Evolutionary conservation across 30 jellyfish, hydroid and myxozoan species (phyloP).

Genomic region (Haliclystus octoradiatus): DNA sequence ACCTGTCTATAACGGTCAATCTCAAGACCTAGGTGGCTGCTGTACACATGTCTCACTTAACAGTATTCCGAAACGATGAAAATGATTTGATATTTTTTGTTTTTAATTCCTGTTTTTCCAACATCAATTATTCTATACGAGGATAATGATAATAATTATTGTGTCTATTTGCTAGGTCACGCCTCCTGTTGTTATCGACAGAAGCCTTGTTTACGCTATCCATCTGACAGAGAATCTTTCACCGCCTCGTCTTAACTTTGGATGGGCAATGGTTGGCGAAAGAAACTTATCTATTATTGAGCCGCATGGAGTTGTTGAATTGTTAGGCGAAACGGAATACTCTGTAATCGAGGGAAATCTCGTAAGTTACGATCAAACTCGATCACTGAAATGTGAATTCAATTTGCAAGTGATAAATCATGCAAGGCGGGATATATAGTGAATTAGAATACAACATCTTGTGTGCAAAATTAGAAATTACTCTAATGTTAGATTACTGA

Average conservation of each 20-base stretch:
- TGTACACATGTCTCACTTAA: slow-evolving; percentile 11
- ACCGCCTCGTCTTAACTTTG: slow-evolving; percentile 48
- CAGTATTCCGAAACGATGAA: slow-evolving; percentile 6
- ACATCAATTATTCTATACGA: too few species aligned
- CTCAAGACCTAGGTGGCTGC: too few species aligned
- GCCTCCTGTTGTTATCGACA: background rate
- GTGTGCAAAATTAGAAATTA: too few species aligned
- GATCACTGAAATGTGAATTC: background rate
- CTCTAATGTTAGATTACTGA: too few species aligned
- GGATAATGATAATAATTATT: too few species aligned
- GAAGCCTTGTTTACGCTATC: slow-evolving; percentile 31
- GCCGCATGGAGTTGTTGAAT: slow-evolving; percentile 80
- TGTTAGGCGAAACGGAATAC: slow-evolving; percentile 14
- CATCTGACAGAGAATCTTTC: slow-evolving; percentile 13
- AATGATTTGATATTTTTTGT: background rate
- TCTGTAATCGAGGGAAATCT: slow-evolving; percentile 62
- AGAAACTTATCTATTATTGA: slow-evolving; percentile 47
- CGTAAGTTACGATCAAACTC: slow-evolving; percentile 7
- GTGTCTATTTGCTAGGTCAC: background rate
- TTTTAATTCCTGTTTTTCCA: background rate
- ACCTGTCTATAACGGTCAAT: too few species aligned
- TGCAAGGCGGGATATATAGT: too few species aligned
- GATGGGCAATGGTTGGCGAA: slow-evolving; percentile 48
- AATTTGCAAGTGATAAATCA: background rate
- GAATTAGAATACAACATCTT: too few species aligned